Evolutionary conservation across 2,113 vertebrate species (phyloP), one percentile per base, ranked within the genome.

Genomic region (Nyctereutes procyonoides): DNA sequence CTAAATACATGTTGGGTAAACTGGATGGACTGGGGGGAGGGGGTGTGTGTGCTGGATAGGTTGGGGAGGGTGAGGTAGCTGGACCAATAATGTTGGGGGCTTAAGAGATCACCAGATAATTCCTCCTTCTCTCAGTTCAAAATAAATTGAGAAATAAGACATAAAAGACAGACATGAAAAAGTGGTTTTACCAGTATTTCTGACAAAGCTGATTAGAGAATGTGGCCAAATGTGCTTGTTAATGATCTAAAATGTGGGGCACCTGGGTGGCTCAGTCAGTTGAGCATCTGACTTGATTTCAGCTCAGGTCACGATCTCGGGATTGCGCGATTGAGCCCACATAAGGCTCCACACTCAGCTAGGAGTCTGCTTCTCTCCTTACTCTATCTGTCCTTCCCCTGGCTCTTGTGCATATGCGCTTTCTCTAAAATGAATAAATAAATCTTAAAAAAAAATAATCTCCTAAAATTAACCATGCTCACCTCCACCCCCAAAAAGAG

Each of bases 111-210:
- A 67, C 1, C n/a, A 81, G 35, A 65, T 77, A 80, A 60, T 48
- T 51, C 53, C 32, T 83, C 35, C 69, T 90, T 60, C 69, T 20
- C 82, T 20, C 82, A 60, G 51, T 85, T 73, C 81, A 91, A 43
- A 93, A 83, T 14, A 8, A 77, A 80, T 15, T 38, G 56, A 77
- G 60, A 94, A 95, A 71, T 81, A 67, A 85, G 28, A 56, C 56
- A 62, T 14, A 88, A n/a, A 73, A 95, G 76, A 79, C 2, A 30
- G 67, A 69, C 82, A 67, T 80, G 51, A 56, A 55, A 85, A 58
- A 8, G 9, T 38, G 19, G 3, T 60, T 67, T 73, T 76, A 69
- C 22, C 62, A 73, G 15, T 55, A 51, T 93, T 51, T 30, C 53
- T 69, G 35, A n/a, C 32, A 86, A 56, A 73, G 62, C 43, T 80